Conservation (phyloP, 2,888 invertebrate genomes). For the Cataglyphis livida region DNA sequence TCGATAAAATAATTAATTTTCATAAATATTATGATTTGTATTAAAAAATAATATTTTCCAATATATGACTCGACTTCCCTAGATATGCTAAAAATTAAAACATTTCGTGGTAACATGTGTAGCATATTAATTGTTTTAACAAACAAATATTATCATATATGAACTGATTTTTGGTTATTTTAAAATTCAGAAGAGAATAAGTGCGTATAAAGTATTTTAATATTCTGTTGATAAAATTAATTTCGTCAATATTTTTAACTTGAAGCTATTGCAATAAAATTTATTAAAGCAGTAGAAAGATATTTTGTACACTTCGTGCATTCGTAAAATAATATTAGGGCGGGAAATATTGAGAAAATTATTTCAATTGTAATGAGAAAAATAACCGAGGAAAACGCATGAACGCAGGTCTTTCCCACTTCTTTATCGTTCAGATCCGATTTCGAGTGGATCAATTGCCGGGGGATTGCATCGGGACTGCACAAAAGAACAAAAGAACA, state of each 20-base stretch:
- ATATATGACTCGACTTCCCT: neutral
- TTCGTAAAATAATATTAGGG: neutral
- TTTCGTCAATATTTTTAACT: neutral
- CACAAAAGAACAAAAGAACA: constrained; percentile 41
- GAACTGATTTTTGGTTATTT: neutral
- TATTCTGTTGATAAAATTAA: neutral
- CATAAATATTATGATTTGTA: too few relatives aligned
- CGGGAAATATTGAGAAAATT: neutral
- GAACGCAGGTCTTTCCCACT: neutral
- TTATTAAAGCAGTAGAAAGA: neutral
- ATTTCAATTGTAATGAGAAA: constrained; percentile 23
- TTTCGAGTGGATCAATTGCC: constrained; percentile 28
- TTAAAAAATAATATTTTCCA: neutral
- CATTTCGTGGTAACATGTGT: neutral
- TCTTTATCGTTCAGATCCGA: constrained; percentile 27
- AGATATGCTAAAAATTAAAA: neutral
- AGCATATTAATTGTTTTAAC: neutral
- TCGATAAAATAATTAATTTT: too few relatives aligned
- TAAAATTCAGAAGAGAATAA: neutral
- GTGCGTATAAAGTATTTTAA: neutral
- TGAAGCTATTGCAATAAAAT: neutral
- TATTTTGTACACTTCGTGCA: neutral
- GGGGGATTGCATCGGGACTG: constrained; percentile 15
- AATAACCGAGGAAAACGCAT: neutral
- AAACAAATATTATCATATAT: neutral